Evolutionary conservation across 2,797 vertebrate species (phyloP).

Genomic region (Enteromius mattozi): DNA sequence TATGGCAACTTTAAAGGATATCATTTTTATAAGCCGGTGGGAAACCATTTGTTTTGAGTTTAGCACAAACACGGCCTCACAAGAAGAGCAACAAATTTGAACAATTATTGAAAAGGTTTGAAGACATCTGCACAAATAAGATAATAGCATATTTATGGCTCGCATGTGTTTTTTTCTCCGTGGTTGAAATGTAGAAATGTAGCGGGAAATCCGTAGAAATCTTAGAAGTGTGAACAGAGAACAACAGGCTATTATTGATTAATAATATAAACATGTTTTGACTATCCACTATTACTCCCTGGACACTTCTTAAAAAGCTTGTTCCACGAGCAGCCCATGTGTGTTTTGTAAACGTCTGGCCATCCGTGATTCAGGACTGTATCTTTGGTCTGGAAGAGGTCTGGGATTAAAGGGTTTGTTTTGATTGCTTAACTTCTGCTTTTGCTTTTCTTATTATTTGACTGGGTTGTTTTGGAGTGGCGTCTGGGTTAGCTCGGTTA

Average conservation of each 20-base stretch:
- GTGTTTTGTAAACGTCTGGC: conserved; percentile 3
- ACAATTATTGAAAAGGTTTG: conserved; percentile 13
- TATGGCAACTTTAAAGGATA: background rate
- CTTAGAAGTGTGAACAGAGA: background rate
- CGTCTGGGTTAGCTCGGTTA: conserved; percentile 42
- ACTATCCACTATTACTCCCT: background rate
- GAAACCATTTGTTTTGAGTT: conserved; percentile 15
- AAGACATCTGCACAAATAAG: conserved; percentile 18
- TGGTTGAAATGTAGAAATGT: background rate
- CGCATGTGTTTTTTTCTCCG: background rate
- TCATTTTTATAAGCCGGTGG: background rate
- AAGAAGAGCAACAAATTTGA: background rate
- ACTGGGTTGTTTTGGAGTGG: conserved; percentile 52
- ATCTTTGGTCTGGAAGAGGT: conserved; percentile 40
- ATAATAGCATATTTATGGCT: conserved; percentile 4
- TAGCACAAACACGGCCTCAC: conserved; percentile 5
- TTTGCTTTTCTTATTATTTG: conserved; percentile 56
- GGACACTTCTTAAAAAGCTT: background rate
- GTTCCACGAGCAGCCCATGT: background rate
- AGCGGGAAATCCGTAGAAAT: background rate
- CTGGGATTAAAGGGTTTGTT: conserved; percentile 46
- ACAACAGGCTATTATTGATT: background rate
- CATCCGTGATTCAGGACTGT: conserved; percentile 5
- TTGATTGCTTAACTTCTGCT: conserved; percentile 55
- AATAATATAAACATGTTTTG: background rate